Evolutionary conservation across 2,113 vertebrate species (phyloP).

Genomic region (Chloroceryle aenea): DNA sequence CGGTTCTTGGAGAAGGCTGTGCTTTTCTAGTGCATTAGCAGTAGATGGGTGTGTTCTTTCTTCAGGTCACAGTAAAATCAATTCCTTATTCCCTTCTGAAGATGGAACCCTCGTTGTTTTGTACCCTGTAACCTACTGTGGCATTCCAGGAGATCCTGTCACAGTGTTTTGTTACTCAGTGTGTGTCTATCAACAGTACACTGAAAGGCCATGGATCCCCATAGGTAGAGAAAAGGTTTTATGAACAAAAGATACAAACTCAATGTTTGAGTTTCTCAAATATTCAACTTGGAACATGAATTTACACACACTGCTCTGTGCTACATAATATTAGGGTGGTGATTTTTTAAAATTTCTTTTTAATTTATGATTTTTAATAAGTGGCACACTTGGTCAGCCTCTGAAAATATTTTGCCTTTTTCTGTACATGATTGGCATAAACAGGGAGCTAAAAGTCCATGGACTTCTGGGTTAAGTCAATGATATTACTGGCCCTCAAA

Average conservation of each 20-base stretch:
- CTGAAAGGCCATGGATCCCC: neutral
- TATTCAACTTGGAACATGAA: neutral
- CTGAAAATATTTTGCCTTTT: neutral
- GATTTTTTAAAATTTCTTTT: neutral
- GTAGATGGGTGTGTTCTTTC: neutral
- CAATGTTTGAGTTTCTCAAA: neutral
- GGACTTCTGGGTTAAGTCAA: neutral
- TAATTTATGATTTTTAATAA: no score
- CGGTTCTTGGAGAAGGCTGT: neutral
- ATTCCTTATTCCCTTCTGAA: neutral
- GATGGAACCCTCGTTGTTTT: neutral
- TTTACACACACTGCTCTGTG: neutral
- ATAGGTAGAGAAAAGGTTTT: neutral
- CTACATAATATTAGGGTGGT: neutral
- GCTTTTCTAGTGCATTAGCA: neutral
- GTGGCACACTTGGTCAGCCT: neutral
- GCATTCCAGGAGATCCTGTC: neutral
- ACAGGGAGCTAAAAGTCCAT: neutral
- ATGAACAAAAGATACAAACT: neutral
- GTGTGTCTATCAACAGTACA: fast-evolving
- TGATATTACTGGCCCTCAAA: neutral
- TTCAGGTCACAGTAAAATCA: neutral
- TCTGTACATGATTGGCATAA: neutral
- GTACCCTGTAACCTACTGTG: neutral
- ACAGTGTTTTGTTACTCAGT: neutral